Evolutionary conservation across 2,797 vertebrate genomes (phyloP), one percentile per base, ranked within the genome.

Genomic region (Cynopterus sphinx): DNA sequence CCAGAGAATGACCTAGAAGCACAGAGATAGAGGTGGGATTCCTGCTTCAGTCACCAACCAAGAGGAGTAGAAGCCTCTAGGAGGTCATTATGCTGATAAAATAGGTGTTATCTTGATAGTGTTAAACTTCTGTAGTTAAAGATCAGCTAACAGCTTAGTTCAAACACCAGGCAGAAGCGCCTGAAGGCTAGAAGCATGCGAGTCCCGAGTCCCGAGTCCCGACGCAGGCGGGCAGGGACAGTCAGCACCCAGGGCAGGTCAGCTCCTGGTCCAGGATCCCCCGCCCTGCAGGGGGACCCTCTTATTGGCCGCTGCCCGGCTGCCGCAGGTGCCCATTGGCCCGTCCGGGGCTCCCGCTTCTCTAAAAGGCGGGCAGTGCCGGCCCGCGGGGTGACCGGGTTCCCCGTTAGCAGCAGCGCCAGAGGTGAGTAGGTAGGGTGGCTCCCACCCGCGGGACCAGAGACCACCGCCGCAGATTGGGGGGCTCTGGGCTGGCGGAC

Each of bases 401-500:
- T 28, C 0, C 5, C 15, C 1, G n/a, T 26, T 10, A 0, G 73
- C 8, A 0, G 73, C 8, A 0, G 41, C 39, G 1, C 15, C 4
- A 0, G 0, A 70, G 90, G 90, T 92, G 39, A 95, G 91, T 81
- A 5, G 24, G 91, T 81, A 5, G 24, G 21, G 17, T 6, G 28
- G 6, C 15, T 11, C 8, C 9, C 31, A 10, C 5, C 11, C 7
- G 3, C 0, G 21, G 33, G 15, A 68, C 3, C 51, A 0, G 74
- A 57, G 22, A 28, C 12, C 5, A 2, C 51, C 3, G 2, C 13
- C 17, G 2, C 21, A 33, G 41, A 33, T 67, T 4, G 74, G 65
- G 28, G 39, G 61, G 46, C 3, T 3, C 63, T 74, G 13, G 31
- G 71, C 39, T 21, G 12, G 99, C 97, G 98, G 21, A 21, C 9